Evolutionary conservation across 2,888 invertebrate species (phyloP).

Genomic region (Pyralis farinalis): DNA sequence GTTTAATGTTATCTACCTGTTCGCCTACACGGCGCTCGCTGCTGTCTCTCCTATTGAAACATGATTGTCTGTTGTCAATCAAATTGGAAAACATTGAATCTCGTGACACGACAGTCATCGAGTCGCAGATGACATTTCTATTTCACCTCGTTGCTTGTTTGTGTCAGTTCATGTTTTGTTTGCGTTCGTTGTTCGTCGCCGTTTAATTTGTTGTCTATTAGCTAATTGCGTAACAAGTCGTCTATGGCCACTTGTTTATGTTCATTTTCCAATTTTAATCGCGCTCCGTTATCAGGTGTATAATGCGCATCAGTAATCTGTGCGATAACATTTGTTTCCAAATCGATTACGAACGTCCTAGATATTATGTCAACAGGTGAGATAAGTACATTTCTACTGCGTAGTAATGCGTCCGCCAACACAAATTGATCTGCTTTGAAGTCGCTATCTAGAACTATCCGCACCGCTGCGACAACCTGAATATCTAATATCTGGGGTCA

Average conservation of each 20-base stretch:
- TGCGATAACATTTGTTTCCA: slow-evolving; percentile 3
- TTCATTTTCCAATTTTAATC: neutral
- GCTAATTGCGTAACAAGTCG: slow-evolving; percentile 26
- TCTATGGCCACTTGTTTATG: slow-evolving; percentile 1
- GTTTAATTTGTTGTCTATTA: slow-evolving; percentile 28
- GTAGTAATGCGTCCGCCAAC: slow-evolving; percentile 6
- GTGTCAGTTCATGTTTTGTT: neutral
- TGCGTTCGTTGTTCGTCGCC: slow-evolving; percentile 28
- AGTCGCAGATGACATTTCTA: slow-evolving; percentile 43
- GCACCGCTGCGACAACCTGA: neutral
- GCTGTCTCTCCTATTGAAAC: slow-evolving; percentile 37
- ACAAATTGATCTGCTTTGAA: slow-evolving; percentile 12
- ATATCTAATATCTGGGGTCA: slow-evolving; percentile 13
- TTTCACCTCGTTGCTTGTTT: slow-evolving; percentile 22
- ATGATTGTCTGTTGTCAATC: slow-evolving; percentile 49
- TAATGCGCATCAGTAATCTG: slow-evolving; percentile 7
- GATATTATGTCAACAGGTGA: slow-evolving; percentile 9
- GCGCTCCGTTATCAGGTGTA: neutral
- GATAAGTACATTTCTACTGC: slow-evolving; percentile 7
- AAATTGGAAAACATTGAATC: slow-evolving; percentile 36
- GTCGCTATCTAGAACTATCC: neutral
- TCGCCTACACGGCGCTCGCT: slow-evolving; percentile 46
- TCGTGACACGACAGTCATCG: slow-evolving; percentile 26
- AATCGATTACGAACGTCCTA: slow-evolving; percentile 9
- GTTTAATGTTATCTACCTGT: slow-evolving; percentile 20